Percentiles rank a stretch among this genome's conserved stretches.
phyloP scores from a whole-genome alignment of 2,797 vertebrate species.

The Thamnophis elegans region DNA sequence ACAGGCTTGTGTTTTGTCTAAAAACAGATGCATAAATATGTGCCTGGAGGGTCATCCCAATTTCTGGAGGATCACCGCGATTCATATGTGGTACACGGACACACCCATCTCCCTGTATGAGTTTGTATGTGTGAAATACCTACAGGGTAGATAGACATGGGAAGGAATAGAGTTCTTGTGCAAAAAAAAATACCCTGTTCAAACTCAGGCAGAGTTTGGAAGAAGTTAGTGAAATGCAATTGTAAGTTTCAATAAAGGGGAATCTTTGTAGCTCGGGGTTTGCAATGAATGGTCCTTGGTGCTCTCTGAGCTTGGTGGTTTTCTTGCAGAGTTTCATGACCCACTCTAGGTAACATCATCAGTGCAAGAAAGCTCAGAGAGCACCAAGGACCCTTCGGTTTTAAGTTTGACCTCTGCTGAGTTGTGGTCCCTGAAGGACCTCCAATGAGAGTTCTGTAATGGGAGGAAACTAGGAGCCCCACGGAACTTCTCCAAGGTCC shows the following conservation, averaged over 20 bases:
- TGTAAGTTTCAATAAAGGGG: not conserved
- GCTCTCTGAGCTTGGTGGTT: too few species aligned
- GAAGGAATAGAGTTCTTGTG: not conserved
- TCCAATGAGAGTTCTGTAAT: not conserved
- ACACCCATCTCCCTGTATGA: not conserved
- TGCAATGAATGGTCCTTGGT: too few species aligned
- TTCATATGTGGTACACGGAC: not conserved
- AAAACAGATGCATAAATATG: not conserved
- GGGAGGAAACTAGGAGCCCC: not conserved
- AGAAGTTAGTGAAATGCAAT: not conserved
- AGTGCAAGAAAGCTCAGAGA: too few species aligned
- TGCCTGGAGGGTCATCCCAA: not conserved
- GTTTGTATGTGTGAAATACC: not conserved
- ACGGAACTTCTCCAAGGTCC: not conserved
- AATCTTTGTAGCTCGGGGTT: too few species aligned
- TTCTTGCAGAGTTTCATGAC: too few species aligned
- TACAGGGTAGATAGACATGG: not conserved
- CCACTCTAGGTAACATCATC: too few species aligned
- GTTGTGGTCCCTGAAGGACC: not conserved
- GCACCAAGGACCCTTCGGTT: too few species aligned
- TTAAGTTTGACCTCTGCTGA: not conserved
- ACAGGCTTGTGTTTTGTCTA: too few species aligned
- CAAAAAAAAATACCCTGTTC: not conserved
- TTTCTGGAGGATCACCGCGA: not conserved
- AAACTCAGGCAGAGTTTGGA: not conserved